Evolutionary conservation across 1,140 invertebrate species (phyloP).

Genomic region (Augochlora pura): DNA sequence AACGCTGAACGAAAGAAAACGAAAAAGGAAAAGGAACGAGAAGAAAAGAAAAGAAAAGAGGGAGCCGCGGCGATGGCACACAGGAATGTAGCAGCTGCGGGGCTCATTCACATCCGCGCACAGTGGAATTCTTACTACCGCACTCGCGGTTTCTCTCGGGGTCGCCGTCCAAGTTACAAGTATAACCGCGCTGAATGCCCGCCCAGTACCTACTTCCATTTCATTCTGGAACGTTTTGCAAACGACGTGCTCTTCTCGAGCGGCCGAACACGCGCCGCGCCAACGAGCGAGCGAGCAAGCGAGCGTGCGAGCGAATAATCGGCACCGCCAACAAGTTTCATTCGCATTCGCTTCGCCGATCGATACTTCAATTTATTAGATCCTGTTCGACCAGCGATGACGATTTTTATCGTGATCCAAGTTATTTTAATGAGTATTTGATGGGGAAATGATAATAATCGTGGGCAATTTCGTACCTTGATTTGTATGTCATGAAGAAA

Average conservation of each 20-base stretch:
- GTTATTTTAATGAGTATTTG: too few relatives aligned
- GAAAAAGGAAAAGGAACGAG: constrained; percentile 22
- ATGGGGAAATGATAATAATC: too few relatives aligned
- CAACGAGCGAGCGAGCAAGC: background rate
- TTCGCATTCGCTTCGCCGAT: background rate
- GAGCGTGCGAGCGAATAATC: background rate
- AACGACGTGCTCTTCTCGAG: constrained; percentile 25
- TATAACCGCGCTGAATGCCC: constrained; percentile 70
- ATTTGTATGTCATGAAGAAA: too few relatives aligned
- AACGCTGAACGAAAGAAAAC: constrained; percentile 26
- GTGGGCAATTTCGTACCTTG: too few relatives aligned
- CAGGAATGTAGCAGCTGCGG: constrained; percentile 78
- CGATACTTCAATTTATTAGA: too few relatives aligned
- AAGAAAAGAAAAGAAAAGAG: constrained; percentile 59
- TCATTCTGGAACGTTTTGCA: constrained; percentile 67
- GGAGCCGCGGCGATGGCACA: constrained; percentile 72
- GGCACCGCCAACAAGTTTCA: background rate
- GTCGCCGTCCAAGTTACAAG: constrained; percentile 74
- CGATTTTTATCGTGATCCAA: too few relatives aligned
- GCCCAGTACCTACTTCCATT: constrained; percentile 70
- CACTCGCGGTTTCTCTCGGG: constrained; percentile 60
- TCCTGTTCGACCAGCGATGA: too few relatives aligned
- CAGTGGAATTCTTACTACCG: constrained; percentile 77
- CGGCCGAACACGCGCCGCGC: background rate
- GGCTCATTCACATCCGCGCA: constrained; percentile 77